These are phyloP conservation scores for Spermophilus dauricus DNA, from an alignment of 2,113 vertebrate species.

Conservation along the genomic window DNA sequence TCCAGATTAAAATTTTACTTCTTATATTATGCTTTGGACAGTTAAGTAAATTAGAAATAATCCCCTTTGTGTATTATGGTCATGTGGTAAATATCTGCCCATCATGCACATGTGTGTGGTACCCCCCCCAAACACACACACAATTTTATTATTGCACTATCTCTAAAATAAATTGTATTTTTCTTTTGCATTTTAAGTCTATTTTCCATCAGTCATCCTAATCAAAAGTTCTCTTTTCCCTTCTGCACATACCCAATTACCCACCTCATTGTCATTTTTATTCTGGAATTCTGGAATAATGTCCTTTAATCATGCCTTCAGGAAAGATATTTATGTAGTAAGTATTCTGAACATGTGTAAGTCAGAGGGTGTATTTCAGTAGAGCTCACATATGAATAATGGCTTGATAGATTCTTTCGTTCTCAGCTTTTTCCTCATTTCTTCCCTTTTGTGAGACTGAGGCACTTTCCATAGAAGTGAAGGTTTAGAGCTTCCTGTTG, in stretches of 20 bases:
- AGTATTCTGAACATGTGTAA: slow-evolving; percentile 2
- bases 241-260: neutral
- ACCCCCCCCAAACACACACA: neutral
- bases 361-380: neutral
- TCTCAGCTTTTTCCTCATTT: neutral
- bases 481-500: neutral
- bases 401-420: neutral
- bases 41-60: slow-evolving; percentile 2
- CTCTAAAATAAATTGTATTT: neutral
- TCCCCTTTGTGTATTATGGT: neutral
- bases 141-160: neutral
- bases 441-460: neutral
- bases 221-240: neutral
- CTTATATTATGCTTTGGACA: neutral
- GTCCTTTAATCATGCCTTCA: neutral
- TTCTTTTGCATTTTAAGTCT: neutral
- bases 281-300: neutral
- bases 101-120: neutral
- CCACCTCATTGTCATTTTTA: neutral
- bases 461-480: neutral
- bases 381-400: neutral
- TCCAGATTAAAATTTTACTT: neutral
- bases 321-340: neutral
- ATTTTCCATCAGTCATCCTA: neutral
- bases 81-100: neutral